Conservation (phyloP, 2,797 vertebrate genomes). For the Chelon auratus region DNA sequence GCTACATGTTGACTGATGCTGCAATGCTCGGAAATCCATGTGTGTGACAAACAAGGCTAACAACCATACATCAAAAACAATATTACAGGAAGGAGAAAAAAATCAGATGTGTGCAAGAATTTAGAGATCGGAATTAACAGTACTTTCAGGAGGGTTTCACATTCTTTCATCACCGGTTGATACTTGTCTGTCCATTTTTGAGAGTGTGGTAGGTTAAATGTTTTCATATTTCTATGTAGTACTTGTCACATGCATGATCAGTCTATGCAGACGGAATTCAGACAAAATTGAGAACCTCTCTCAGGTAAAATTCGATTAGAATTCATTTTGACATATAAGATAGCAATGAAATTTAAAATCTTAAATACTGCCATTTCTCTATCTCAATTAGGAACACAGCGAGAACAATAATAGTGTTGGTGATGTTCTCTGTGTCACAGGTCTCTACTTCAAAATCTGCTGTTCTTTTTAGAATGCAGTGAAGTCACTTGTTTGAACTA, state of each 20-base stretch:
- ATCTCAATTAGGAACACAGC: too few species aligned
- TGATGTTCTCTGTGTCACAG: too few species aligned
- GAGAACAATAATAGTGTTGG: too few species aligned
- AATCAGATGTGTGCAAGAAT: neutral
- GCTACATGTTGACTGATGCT: too few species aligned
- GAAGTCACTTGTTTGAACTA: too few species aligned
- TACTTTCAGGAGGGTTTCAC: neutral
- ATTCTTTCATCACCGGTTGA: neutral
- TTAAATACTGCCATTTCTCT: too few species aligned
- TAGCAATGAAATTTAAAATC: neutral
- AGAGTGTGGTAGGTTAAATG: neutral
- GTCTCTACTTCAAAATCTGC: too few species aligned
- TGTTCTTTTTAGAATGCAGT: too few species aligned
- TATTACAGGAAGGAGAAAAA: neutral
- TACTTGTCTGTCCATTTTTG: neutral
- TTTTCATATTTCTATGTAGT: conserved; percentile 15
- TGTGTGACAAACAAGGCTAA: too few species aligned
- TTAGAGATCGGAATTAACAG: neutral
- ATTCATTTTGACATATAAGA: neutral
- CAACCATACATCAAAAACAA: too few species aligned
- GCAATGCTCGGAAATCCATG: too few species aligned
- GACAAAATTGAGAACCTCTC: neutral
- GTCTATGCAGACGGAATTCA: conserved; percentile 16
- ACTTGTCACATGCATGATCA: conserved; percentile 14
- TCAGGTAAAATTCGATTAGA: too few species aligned